Base-by-base conservation (phyloP, 2,113 vertebrate species). In the Apteryx mantelli region DNA sequence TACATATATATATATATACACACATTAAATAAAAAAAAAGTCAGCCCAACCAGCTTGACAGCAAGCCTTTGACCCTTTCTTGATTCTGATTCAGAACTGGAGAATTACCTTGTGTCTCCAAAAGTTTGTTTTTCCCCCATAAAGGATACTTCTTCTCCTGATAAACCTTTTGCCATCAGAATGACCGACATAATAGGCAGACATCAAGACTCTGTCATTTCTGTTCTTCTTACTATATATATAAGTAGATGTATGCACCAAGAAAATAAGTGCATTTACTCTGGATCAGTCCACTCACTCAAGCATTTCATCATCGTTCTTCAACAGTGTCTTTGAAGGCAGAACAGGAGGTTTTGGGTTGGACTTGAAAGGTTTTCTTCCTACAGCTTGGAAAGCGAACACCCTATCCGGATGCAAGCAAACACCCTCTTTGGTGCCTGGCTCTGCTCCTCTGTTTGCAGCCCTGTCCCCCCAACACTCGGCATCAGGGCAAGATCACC, bases 391-490 rank as follows among this genome's bases (percentile, higher is more conserved):
- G 50, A 87, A 78, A 78, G 30, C 30, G 87, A 42, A 20, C 32
- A 46, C 3, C 3, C 4, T 58, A 4, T 15, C 25, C 25, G 26
- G 5, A 68, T 40, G 7, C 70, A 75, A 78, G 34, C 11, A 40
- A 55, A 3, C 5, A 44, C 21, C 4, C 8, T 46, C 46, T 68
- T 48, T 1, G 0, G 25, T 28, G 21, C 9, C 26, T 80, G 36
- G 30, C 25, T 89, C 75, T 60, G 36, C 14, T 55, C 17, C 28
- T 60, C 7, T 13, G 25, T 48, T 82, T 87, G 56, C 70, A 85
- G 2, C 30, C 30, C 75, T 0, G 0, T 11, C 16, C 12, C 79
- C 46, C 34, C 48, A 20, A 2, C 1, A 14, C 3, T 5, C 25
- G 73, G 42, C 48, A 25, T 28, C n/a, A 69, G 32, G 34, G 69